Conservation (phyloP, 2,797 vertebrate species). For the Toxotes lorentzi region DNA sequence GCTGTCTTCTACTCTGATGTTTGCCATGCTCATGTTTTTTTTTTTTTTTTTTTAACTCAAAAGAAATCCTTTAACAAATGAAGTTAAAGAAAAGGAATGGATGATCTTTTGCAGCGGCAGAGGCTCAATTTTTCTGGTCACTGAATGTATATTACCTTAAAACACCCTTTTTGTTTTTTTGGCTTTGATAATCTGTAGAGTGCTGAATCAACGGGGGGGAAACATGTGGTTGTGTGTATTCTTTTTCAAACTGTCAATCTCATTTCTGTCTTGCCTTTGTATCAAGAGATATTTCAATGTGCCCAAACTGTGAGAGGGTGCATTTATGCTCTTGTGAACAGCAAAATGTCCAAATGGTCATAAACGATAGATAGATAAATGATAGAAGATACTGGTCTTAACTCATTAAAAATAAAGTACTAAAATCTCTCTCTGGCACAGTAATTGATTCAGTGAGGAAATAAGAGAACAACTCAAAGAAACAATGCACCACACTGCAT, state of each 20-base stretch:
- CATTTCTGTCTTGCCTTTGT: slow-evolving; percentile 55
- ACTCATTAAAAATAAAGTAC: slow-evolving; percentile 36
- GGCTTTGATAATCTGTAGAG: neutral
- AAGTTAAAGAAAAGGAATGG: neutral
- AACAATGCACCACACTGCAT: neutral
- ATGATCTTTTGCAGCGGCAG: neutral
- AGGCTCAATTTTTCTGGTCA: slow-evolving; percentile 27
- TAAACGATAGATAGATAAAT: too few species aligned
- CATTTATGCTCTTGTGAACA: slow-evolving; percentile 54
- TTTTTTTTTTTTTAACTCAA: too few species aligned
- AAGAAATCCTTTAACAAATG: neutral
- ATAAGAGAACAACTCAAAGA: neutral
- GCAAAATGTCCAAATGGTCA: slow-evolving; percentile 50
- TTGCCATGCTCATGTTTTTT: neutral
- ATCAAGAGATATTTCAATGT: slow-evolving; percentile 50
- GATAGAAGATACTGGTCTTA: slow-evolving; percentile 57
- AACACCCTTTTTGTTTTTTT: neutral
- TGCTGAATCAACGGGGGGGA: neutral
- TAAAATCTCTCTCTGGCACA: slow-evolving; percentile 1
- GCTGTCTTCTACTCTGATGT: neutral
- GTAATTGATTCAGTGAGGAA: neutral
- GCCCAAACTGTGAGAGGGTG: slow-evolving; percentile 39
- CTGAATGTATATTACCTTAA: slow-evolving; percentile 2
- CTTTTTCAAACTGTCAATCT: slow-evolving; percentile 43
- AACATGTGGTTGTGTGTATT: slow-evolving; percentile 27